Evolutionary conservation across 2,888 invertebrate species (phyloP), one percentile per base, ranked within the genome.

Genomic region (Operophtera brumata): DNA sequence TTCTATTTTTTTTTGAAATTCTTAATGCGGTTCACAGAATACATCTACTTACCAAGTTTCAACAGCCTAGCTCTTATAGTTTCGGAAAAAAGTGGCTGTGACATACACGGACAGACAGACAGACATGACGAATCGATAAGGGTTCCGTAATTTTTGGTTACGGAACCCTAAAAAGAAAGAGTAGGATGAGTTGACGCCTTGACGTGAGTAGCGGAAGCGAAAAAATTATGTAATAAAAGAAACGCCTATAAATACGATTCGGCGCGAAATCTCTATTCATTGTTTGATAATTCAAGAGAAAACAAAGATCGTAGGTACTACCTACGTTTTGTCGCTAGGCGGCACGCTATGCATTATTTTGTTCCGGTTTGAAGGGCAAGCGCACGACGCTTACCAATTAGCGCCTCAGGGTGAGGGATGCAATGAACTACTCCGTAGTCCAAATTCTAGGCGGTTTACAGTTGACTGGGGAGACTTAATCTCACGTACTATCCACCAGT

Each of bases 331-430:
- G 2, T 20, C 20, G 20, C 20, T 4, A 20, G 20, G 20, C 20
- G 4, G 20, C 20, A 20, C 32, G 41, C 28, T 20, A 47, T 50
- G 36, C 40, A 43, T 40, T 47, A 42, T 47, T 50, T 32, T 40
- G 47, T 51, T 47, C 39, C 28, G 14, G 30, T 50, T 51, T 45
- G 51, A 44, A 48, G 47, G 47, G 50, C 42, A 42, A 43, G 12
- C 50, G 39, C 43, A 34, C 44, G n/a, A 40, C 35, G 32, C 26
- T 47, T 43, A 47, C 44, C 35, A 56, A 56, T 56, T 51, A 56
- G 51, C 51, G 40, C 47, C 47, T 43, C 39, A 37, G 41, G 34
- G 43, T 50, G 55, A 50, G 32, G 42, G 43, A 50, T 13, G 50
- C 45, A 34, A 39, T 40, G 34, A 48, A 49, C 41, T 46, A 49